These are phyloP conservation scores for Machaerirhynchus nigripectus DNA, from an alignment of 2,113 vertebrate genomes.

Conservation along the genomic window DNA sequence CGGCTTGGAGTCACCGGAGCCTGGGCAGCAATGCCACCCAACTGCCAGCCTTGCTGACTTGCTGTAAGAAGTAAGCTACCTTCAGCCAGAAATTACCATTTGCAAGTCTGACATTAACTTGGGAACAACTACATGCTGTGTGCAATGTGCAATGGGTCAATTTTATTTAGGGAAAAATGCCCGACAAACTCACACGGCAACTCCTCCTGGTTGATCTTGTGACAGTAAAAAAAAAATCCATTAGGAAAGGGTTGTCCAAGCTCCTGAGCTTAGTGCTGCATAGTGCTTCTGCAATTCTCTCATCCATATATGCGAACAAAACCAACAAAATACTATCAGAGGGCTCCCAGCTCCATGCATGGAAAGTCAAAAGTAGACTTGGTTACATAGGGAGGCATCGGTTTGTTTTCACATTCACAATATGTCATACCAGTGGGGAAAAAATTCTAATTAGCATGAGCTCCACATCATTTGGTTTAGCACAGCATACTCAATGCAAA, in stretches of 20 bases:
- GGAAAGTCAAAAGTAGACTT: background rate
- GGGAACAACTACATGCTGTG: background rate
- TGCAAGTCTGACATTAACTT: background rate
- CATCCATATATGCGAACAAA: background rate
- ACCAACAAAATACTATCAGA: background rate
- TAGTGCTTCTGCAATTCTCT: background rate
- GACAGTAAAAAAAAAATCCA: background rate
- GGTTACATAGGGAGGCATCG: background rate
- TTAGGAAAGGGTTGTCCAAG: background rate
- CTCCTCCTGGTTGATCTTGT: background rate
- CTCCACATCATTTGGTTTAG: constrained; percentile 13
- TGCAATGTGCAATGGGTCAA: background rate
- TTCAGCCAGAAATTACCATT: background rate
- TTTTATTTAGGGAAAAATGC: background rate
- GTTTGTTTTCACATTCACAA: background rate
- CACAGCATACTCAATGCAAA: background rate
- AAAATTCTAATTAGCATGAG: background rate
- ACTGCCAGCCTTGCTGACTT: background rate
- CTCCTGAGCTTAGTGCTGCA: background rate
- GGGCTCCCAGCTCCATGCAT: background rate
- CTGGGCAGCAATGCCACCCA: background rate
- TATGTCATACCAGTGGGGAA: background rate
- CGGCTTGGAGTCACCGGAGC: accelerated
- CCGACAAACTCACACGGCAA: accelerated
- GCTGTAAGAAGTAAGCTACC: background rate